Base-by-base conservation (phyloP, 2,888 invertebrate species). In the Eupithecia insigniata region DNA sequence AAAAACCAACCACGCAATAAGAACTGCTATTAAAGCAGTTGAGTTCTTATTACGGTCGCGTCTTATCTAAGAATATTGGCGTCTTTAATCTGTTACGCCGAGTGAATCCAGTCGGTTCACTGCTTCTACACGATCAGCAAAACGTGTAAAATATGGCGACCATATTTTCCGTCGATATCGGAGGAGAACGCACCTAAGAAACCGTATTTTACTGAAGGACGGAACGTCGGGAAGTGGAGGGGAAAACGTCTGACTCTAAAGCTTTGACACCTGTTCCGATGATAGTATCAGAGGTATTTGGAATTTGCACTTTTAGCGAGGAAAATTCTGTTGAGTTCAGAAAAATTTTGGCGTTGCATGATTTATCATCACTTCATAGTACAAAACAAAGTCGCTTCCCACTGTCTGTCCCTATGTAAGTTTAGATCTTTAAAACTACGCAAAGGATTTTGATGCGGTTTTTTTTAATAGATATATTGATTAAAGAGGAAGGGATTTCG, bases 71-170 rank as follows among this genome's bases (percentile, higher is more conserved):
- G 70, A 75, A 75, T 82, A 83, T 84, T 83, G 79, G 71, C 76
- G 71, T 79, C 80, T 79, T 80, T 81, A 84, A 85, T 84, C 84
- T 84, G 79, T 81, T 78, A 82, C 80, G 79, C 76, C 71, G 76
- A 79, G 76, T 79, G 79, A 84, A 78, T 78, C 79, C 70, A 67
- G 78, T 74, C 75, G 81, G 82, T 84, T 83, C 82, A 83, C 78
- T 80, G 83, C 82, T 76, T 69, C 69, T 73, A 80, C 79, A 77
- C 82, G 81, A 79, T 83, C 72, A 66, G 80, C 79, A 75, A 76
- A 79, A 73, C 69, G 79, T 76, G 78, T 77, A 80, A 80, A 80
- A 78, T 82, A 82, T 77, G 78, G 71, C 79, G 80, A 79, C 73
- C 73, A 73, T 76, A 76, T 76, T 71, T 75, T 75, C 73, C 70